Evolutionary conservation across 2,113 vertebrate genomes (phyloP).

Genomic region (Chloropsis hardwickii): DNA sequence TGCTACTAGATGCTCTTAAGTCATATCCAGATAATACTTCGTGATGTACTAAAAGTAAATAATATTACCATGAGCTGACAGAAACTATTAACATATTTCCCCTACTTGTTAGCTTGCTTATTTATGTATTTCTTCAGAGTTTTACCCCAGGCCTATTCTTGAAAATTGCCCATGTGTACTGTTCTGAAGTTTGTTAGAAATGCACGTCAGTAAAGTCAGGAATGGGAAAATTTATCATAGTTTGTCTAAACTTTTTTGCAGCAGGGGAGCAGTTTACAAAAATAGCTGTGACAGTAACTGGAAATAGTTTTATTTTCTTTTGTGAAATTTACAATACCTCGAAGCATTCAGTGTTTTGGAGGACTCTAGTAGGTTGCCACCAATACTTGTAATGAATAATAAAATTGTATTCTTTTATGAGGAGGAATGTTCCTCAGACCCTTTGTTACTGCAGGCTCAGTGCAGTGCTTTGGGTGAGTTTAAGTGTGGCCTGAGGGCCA

Average conservation of each 20-base stretch:
- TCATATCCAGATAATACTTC: background rate
- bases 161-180: background rate
- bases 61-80: background rate
- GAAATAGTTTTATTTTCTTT: background rate
- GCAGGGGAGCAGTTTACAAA: background rate
- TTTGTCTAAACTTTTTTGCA: background rate
- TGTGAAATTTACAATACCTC: background rate
- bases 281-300: background rate
- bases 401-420: background rate
- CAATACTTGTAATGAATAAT: background rate
- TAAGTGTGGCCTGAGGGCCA: background rate
- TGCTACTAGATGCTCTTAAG: background rate
- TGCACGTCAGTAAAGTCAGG: background rate
- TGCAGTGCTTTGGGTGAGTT: background rate
- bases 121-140: background rate
- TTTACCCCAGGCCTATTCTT: background rate
- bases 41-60: background rate
- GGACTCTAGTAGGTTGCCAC: background rate
- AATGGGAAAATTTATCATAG: background rate
- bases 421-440: background rate
- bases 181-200: background rate
- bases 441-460: fast-evolving
- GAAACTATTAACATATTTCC: background rate
- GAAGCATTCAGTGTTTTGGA: background rate
- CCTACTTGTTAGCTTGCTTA: background rate